A percentile compares a stretch with the other conserved stretches of the same genome.
Conservation (phyloP, 2,888 invertebrate species). For the Scaeva pyrastri region DNA sequence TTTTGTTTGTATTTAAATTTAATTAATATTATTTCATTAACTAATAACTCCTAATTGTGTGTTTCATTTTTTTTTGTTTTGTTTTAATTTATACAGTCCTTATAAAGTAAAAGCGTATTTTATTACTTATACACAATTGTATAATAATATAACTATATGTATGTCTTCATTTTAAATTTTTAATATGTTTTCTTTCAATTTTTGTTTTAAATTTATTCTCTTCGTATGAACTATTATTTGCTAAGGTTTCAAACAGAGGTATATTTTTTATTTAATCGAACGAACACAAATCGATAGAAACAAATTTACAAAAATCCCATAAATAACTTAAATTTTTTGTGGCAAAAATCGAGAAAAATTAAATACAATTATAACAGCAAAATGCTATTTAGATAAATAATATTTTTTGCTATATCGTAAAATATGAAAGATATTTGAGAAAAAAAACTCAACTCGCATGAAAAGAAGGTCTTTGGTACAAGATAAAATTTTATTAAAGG, state of each 20-base stretch:
- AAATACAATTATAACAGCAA: too few species aligned
- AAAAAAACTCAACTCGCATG: too few species aligned
- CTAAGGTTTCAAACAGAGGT: slow-evolving; percentile 58
- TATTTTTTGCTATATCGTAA: background rate
- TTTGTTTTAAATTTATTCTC: slow-evolving; percentile 14
- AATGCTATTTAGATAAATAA: background rate
- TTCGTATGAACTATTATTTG: slow-evolving; percentile 58
- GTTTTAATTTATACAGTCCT: slow-evolving; percentile 80
- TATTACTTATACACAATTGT: slow-evolving; percentile 81
- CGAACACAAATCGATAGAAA: slow-evolving; percentile 19
- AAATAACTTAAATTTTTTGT: slow-evolving; percentile 25
- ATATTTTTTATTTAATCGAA: slow-evolving; percentile 12
- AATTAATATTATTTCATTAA: slow-evolving; percentile 77
- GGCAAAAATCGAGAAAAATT: slow-evolving; percentile 23
- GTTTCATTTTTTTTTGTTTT: slow-evolving; percentile 49
- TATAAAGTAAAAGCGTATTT: slow-evolving; percentile 84
- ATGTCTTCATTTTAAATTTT: slow-evolving; percentile 52
- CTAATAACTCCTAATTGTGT: slow-evolving; percentile 77
- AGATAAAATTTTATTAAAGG: too few species aligned
- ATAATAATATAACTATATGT: slow-evolving; percentile 70
- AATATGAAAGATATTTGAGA: too few species aligned
- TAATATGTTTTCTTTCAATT: slow-evolving; percentile 16
- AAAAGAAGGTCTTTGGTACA: too few species aligned
- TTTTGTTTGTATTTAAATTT: slow-evolving; percentile 56
- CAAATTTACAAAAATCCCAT: slow-evolving; percentile 2